phyloP scores from a whole-genome alignment of 1,140 invertebrate genomes.

The Pseudomyrmex gracilis region DNA sequence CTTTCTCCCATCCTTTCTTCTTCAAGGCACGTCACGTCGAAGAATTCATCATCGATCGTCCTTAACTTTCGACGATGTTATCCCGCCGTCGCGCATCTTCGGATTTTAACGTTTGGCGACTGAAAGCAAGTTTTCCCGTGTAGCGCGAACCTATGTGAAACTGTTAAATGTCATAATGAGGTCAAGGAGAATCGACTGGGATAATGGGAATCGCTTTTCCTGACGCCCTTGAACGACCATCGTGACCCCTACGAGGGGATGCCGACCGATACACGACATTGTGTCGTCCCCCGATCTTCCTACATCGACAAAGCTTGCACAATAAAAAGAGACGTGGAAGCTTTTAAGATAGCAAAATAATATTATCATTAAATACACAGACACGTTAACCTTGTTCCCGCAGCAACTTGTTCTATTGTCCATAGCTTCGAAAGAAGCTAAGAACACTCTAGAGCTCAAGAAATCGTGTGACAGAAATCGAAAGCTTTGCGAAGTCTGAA shows the following conservation, averaged over 20 bases:
- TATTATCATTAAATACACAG: not conserved
- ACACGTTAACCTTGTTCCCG: not conserved
- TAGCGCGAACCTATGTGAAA: not conserved
- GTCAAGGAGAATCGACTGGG: conserved; percentile 45
- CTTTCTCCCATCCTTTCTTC: not conserved
- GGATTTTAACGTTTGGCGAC: not conserved
- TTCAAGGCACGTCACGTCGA: not conserved
- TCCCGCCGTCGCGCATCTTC: not conserved
- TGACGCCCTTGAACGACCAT: conserved; percentile 29
- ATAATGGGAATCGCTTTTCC: conserved; percentile 8
- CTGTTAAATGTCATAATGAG: conserved; percentile 32
- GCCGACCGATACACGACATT: not conserved
- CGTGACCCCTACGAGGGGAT: not conserved
- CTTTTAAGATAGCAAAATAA: not conserved
- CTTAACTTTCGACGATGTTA: conserved; percentile 5
- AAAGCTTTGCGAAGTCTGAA: not conserved
- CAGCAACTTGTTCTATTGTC: not conserved
- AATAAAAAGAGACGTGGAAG: conserved; percentile 3
- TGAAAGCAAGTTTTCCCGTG: conserved; percentile 16
- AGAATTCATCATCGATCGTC: not conserved
- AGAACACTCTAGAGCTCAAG: not conserved
- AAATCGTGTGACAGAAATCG: not conserved
- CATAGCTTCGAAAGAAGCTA: too few species aligned
- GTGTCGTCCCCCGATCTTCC: not conserved
- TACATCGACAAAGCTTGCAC: not conserved